A percentile compares a stretch with the other conserved stretches of the same genome.
These are phyloP conservation scores for Spilosoma lubricipeda DNA, from an alignment of 2,888 invertebrate species.

Conservation along the genomic window DNA sequence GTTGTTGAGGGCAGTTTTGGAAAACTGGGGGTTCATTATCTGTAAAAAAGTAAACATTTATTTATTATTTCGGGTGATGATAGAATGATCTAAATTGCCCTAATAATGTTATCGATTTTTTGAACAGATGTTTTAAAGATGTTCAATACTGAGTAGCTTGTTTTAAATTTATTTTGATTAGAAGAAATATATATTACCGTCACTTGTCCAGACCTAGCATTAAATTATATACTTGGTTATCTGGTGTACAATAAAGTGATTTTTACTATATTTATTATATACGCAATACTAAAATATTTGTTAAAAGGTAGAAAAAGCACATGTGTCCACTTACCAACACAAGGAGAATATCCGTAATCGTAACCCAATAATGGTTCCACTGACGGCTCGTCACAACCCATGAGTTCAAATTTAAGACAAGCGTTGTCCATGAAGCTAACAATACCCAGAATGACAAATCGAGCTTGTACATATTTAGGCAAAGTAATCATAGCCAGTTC, in stretches of 20 bases:
- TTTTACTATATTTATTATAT: neutral
- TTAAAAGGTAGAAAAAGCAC: neutral
- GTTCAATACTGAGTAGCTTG: neutral
- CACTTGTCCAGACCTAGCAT: no score
- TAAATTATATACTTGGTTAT: no score
- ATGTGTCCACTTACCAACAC: conserved; percentile 88
- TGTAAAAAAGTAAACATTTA: conserved; percentile 61
- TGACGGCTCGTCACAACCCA: conserved; percentile 97
- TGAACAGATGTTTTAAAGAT: neutral
- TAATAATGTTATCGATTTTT: no score
- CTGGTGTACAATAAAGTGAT: no score
- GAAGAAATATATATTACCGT: no score
- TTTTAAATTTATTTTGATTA: no score
- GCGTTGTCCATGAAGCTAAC: conserved; percentile 99
- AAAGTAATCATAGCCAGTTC: conserved; percentile 98
- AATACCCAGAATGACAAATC: conserved; percentile 97
- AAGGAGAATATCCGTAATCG: conserved; percentile 97
- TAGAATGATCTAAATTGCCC: no score
- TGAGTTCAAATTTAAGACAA: conserved; percentile 97
- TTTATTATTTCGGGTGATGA: neutral
- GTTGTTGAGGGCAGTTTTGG: conserved; percentile 97
- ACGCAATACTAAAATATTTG: neutral
- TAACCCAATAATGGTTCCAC: conserved; percentile 95
- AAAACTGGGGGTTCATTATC: conserved; percentile 98
- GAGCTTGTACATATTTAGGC: conserved; percentile 96